Base-by-base conservation (phyloP, 30 jellyfish, hydroid and myxozoan species). In the Nemopilema nomurai region DNA sequence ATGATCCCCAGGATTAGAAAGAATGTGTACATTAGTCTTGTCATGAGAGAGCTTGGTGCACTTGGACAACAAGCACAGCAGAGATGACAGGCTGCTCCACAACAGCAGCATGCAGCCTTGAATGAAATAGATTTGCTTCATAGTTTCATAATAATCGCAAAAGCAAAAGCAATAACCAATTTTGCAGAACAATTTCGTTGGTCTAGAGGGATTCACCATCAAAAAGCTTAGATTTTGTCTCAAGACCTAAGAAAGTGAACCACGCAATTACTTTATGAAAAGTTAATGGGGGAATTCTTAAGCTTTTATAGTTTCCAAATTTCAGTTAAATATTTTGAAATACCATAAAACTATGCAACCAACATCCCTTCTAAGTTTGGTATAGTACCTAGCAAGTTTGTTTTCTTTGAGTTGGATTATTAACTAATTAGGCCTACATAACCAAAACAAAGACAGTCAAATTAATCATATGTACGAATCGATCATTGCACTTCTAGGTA, bases 31-130 rank as follows among this genome's bases (percentile, higher is more conserved):
- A 89, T 81, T 6, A 89, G 76, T 18, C 96, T 81, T 89, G 96
- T 89, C 89, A 76, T 71, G 30, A 89, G 52, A 28, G 96, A 89
- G 16, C 91, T 62, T 67, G 80, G 84, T 69, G 94, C 78, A 18
- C 81, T 18, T 70, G 97, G 97, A 52, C 97, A 91, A 63, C 96
- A 85, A 1, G 97, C 81, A 77, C 97, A 91, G 71, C 97, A 90
- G 26, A 85, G 83, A 30, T 81, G 63, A 27, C 96, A 85, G 3
- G 97, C 92, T 66, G 96, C 85, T 21, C 96, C 89, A 62, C 90
- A 71, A 30, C 97, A 91, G 68, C 97, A 91, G 50, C 97, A 91
- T 31, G 97, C 97, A 19, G 73, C 93, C 96, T 89, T 68, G 33
- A 51, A 80, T 41, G 6, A 41, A 41, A 41, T 41, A 13, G 13